These are phyloP conservation scores for Cephus nigrinus DNA, from an alignment of 2,888 invertebrate species.

Conservation along the genomic window DNA sequence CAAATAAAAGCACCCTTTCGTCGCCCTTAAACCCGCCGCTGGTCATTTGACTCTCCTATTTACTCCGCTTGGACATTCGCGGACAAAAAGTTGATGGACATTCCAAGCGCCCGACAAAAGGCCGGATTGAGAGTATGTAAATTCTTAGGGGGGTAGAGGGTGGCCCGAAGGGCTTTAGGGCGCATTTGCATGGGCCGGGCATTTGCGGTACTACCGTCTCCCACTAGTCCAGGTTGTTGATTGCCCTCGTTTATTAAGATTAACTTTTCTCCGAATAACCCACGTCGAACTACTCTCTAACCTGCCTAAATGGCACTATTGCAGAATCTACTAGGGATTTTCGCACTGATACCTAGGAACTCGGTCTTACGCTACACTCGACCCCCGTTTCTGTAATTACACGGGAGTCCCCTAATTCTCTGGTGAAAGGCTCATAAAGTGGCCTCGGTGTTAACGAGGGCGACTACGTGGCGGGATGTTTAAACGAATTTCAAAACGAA, in stretches of 20 bases:
- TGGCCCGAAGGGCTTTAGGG: conserved; percentile 35
- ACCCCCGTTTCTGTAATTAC: not conserved
- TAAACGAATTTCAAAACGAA: not conserved
- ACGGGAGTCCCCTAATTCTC: not conserved
- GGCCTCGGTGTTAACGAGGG: not conserved
- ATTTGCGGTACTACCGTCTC: conserved; percentile 51
- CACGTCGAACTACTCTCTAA: not conserved
- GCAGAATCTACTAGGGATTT: not conserved
- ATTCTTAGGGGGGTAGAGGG: conserved; percentile 46
- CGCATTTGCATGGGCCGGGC: conserved; percentile 63
- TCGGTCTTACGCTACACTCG: not conserved
- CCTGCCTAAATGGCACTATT: not conserved
- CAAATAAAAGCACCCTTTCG: conserved; percentile 60
- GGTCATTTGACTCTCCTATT: conserved; percentile 66
- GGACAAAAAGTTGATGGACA: conserved; percentile 67
- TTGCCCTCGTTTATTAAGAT: conserved; percentile 67
- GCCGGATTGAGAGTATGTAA: conserved; percentile 58
- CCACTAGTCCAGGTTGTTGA: conserved; percentile 46
- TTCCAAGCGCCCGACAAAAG: conserved; percentile 63
- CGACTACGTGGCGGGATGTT: not conserved
- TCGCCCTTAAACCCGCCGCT: conserved; percentile 60
- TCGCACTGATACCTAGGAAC: not conserved
- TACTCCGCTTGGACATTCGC: conserved; percentile 53
- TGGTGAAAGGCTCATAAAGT: not conserved
- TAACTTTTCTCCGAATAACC: conserved; percentile 60